phyloP scores from a whole-genome alignment of 2,888 invertebrate genomes.

The Agrotis ipsilon region DNA sequence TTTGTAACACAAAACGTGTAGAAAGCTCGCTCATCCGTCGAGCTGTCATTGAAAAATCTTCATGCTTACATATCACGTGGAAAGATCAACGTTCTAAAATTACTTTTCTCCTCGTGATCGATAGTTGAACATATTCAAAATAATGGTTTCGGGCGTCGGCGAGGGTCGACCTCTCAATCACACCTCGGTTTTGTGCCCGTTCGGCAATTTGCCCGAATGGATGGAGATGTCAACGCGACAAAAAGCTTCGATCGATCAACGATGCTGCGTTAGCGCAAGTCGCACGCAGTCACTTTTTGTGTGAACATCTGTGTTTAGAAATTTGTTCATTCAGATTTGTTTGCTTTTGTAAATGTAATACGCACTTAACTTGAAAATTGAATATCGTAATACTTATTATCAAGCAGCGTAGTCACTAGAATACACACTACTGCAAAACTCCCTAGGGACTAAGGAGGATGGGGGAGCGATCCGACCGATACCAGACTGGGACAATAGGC shows the following conservation, averaged over 20 bases:
- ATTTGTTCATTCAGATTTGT: conserved; percentile 56
- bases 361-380: not conserved
- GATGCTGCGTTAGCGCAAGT: conserved; percentile 82
- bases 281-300: conserved; percentile 64
- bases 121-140: conserved; percentile 86
- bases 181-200: conserved; percentile 78
- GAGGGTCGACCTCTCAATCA: conserved; percentile 83
- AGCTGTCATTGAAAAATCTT: conserved; percentile 76
- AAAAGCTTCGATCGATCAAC: conserved; percentile 90
- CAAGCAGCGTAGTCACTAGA: conserved; percentile 19
- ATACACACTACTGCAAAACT: conserved; percentile 60
- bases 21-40: conserved; percentile 51
- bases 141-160: conserved; percentile 77
- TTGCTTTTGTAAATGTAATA: conserved; percentile 20
- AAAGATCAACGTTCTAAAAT: conserved; percentile 78
- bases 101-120: conserved; percentile 79
- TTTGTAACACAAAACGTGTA: conserved; percentile 41
- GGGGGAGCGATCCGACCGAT: conserved; percentile 57
- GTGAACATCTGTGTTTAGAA: conserved; percentile 53
- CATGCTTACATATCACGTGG: conserved; percentile 70
- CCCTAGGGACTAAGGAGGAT: conserved; percentile 66
- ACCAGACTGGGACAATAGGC: conserved; percentile 73
- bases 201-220: conserved; percentile 88
- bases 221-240: conserved; percentile 89
- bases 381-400: not conserved